Conservation (phyloP, 2,888 invertebrate species). For the Branchellion lobata region DNA sequence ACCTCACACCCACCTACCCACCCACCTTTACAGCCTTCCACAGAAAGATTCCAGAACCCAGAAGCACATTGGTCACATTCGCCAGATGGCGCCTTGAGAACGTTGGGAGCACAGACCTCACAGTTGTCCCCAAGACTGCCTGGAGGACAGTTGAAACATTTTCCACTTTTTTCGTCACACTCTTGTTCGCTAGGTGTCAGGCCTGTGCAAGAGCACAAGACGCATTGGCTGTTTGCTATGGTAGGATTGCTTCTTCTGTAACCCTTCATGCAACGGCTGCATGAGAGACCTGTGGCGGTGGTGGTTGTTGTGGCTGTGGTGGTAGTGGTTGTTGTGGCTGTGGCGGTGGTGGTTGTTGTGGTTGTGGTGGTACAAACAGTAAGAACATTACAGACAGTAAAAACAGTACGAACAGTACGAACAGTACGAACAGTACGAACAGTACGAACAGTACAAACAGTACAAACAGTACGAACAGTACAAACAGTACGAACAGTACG, state of each 20-base stretch:
- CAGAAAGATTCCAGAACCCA: constrained; percentile 52
- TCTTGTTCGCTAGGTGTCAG: constrained; percentile 48
- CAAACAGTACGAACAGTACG: too few species aligned
- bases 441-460: too few species aligned
- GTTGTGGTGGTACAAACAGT: neutral
- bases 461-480: too few species aligned
- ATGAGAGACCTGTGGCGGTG: constrained; percentile 53
- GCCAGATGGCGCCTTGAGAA: constrained; percentile 30
- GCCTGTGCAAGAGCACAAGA: constrained; percentile 52
- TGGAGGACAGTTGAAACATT: constrained; percentile 55
- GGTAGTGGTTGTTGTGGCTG: too few species aligned
- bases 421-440: too few species aligned
- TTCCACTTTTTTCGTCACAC: constrained; percentile 51
- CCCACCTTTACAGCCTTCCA: constrained; percentile 53
- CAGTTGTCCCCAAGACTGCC: constrained; percentile 54
- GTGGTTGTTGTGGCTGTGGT: neutral
- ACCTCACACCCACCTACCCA: neutral
- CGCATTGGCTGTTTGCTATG: constrained; percentile 49
- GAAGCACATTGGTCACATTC: constrained; percentile 51
- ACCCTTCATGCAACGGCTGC: constrained; percentile 54
- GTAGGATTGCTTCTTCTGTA: constrained; percentile 40
- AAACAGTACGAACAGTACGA: too few species aligned
- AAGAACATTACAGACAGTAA: neutral
- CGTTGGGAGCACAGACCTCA: constrained; percentile 52
- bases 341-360: too few species aligned